Percentiles rank a stretch among this genome's conserved stretches.
Evolutionary conservation across 2,797 vertebrate genomes (phyloP).

Genomic region (Phalloptychus januarius): DNA sequence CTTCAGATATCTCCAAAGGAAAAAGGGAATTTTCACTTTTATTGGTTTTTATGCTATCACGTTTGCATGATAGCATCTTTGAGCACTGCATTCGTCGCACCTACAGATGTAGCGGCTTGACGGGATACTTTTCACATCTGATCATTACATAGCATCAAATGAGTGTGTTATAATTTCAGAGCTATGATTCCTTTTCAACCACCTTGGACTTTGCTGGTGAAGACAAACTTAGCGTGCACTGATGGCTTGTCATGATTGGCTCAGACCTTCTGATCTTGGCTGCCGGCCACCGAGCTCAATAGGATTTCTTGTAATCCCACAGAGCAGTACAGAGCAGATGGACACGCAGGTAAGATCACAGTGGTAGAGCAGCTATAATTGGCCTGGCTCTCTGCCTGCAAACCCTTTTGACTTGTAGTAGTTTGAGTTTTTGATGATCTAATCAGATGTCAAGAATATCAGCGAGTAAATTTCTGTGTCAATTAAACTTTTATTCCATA

Average conservation of each 20-base stretch:
- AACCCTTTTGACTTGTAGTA: slow-evolving; percentile 59
- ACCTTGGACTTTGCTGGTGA: slow-evolving; percentile 30
- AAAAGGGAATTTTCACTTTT: slow-evolving; percentile 21
- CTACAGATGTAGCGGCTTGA: slow-evolving; percentile 5
- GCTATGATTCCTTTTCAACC: slow-evolving; percentile 38
- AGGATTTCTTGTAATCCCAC: slow-evolving; percentile 83
- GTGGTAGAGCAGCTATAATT: slow-evolving; percentile 69
- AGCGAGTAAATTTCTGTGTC: not conserved
- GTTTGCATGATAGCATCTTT: slow-evolving; percentile 11
- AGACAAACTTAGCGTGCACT: slow-evolving; percentile 51
- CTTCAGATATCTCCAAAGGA: slow-evolving; percentile 8
- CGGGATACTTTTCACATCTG: slow-evolving; percentile 10
- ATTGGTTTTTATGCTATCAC: slow-evolving; percentile 5
- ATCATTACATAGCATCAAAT: slow-evolving; percentile 29
- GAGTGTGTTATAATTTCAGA: slow-evolving; percentile 25
- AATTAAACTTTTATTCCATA: not conserved
- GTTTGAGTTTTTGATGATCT: slow-evolving; percentile 56
- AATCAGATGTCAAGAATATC: slow-evolving; percentile 48
- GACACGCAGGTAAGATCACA: slow-evolving; percentile 75
- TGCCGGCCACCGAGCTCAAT: slow-evolving; percentile 70
- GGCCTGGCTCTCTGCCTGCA: slow-evolving; percentile 56
- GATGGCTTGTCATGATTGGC: slow-evolving; percentile 65
- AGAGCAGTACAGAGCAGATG: slow-evolving; percentile 74
- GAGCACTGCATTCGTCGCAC: slow-evolving; percentile 11
- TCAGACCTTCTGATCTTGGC: slow-evolving; percentile 71